Evolutionary conservation across 2,113 vertebrate species (phyloP), one percentile per base, ranked within the genome.

Genomic region (Colaptes auratus): DNA sequence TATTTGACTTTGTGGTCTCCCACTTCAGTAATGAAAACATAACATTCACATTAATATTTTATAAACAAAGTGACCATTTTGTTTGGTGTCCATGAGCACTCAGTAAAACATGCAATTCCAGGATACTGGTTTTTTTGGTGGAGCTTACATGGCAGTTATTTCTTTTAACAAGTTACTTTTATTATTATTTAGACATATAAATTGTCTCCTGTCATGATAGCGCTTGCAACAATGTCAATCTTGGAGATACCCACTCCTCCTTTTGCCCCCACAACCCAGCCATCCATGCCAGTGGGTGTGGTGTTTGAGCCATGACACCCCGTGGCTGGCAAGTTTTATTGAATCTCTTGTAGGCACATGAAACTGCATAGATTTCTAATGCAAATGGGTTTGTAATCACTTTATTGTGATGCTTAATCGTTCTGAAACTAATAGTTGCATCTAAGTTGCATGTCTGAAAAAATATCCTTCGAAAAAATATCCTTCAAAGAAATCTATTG

Each of bases 41-140:
- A 95, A 93, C 42, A 11, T 74, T 80, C 36, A 71, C 72, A 86
- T 77, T 48, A 96, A 91, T 92, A 93, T 89, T 96, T 95, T 71
- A 95, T 70, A 88, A 74, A 76, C 42, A 55, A 52, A 85, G 52
- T 85, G 82, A 91, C 56, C 67, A 53, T 83, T 95, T 94, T 53
- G 48, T 46, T 95, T 75, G 71, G 53, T 2, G 1, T 69, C 72
- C 48, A 19, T 39, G 30, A 92, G 48, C 56, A 67, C 19, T 39
- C 48, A 64, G 72, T 15, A 85, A 44, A 93, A 84, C 60, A 91
- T 5, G 33, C 17, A 53, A 52, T 52, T 52, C 71, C 36, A 89
- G 73, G 30, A 5, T 75, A 73, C 81, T 50, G 25, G 64, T 50
- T 48, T 7, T 11, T 67, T 82, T 35, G 35, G 53, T 71, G 46